These are phyloP conservation scores for Ectemnius continuus DNA, from an alignment of 2,888 invertebrate species.

Conservation along the genomic window DNA sequence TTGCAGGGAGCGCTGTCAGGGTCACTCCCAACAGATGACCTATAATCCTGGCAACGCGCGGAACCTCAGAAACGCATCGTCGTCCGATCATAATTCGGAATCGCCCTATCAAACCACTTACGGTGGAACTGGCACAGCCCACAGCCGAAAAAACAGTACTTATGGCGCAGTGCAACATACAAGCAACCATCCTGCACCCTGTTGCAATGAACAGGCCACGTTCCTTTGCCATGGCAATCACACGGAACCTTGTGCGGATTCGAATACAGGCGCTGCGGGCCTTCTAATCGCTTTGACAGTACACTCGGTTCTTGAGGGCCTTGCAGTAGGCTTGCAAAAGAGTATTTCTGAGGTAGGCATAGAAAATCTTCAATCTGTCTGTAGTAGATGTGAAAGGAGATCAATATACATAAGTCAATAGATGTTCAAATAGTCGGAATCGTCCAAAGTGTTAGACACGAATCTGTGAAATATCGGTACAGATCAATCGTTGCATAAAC, in stretches of 20 bases:
- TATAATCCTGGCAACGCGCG: constrained; percentile 21
- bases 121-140: not conserved
- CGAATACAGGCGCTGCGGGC: constrained; percentile 83
- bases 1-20: constrained; percentile 33
- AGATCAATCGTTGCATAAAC: not conserved
- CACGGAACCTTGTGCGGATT: constrained; percentile 82
- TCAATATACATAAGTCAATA: no score
- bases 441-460: no score
- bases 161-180: constrained; percentile 52
- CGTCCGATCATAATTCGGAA: constrained; percentile 34
- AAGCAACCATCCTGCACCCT: constrained; percentile 51
- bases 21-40: constrained; percentile 38
- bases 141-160: constrained; percentile 21
- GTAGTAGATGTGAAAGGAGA: no score
- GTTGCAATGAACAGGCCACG: constrained; percentile 76
- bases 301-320: constrained; percentile 88
- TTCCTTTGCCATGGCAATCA: constrained; percentile 84
- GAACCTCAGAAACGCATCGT: constrained; percentile 25
- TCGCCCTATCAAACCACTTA: constrained; percentile 41
- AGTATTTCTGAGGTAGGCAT: constrained; percentile 81
- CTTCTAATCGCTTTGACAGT: constrained; percentile 86
- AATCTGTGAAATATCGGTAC: no score
- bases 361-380: not conserved
- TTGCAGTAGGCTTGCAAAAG: constrained; percentile 89
- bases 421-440: no score